A percentile compares a stretch with the other conserved stretches of the same genome.
Conservation (phyloP, 1,140 invertebrate genomes). For the Maconellicoccus hirsutus region DNA sequence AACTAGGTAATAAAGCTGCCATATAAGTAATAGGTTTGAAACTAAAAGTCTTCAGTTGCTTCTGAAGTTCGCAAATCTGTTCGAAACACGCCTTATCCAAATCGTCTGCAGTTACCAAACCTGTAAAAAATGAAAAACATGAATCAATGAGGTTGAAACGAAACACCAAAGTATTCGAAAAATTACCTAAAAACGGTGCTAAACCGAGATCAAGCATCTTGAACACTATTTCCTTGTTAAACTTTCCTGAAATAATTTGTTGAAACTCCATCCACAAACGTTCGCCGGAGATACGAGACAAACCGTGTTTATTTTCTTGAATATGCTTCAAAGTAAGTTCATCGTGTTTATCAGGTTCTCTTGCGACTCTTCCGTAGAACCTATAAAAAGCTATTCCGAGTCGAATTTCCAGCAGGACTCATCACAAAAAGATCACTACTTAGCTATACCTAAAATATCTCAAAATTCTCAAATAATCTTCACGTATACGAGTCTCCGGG, state of each 20-base stretch:
- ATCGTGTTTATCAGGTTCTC: slow-evolving; percentile 59
- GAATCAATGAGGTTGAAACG: background rate
- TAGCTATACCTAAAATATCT: slow-evolving; percentile 27
- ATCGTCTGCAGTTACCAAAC: background rate
- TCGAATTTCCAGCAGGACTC: too few species aligned
- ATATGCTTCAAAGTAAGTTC: slow-evolving; percentile 68
- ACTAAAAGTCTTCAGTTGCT: background rate
- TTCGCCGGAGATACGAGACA: slow-evolving; percentile 82
- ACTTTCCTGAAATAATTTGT: slow-evolving; percentile 80
- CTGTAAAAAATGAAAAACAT: background rate
- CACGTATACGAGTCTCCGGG: slow-evolving; percentile 70
- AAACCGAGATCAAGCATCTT: slow-evolving; percentile 67
- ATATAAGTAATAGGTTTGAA: background rate
- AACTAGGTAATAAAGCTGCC: background rate
- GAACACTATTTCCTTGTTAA: slow-evolving; percentile 55
- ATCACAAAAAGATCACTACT: too few species aligned
- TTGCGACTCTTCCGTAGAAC: slow-evolving; percentile 85
- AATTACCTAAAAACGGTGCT: slow-evolving; percentile 63
- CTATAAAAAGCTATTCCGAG: slow-evolving; percentile 33
- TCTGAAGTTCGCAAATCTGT: background rate
- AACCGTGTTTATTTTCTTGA: slow-evolving; percentile 62
- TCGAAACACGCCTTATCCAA: background rate
- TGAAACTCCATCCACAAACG: slow-evolving; percentile 88
- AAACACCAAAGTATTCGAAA: too few species aligned
- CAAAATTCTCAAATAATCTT: slow-evolving; percentile 76